These are phyloP conservation scores for Bombus superbus DNA, from an alignment of 1,140 invertebrate genomes.

Conservation along the genomic window DNA sequence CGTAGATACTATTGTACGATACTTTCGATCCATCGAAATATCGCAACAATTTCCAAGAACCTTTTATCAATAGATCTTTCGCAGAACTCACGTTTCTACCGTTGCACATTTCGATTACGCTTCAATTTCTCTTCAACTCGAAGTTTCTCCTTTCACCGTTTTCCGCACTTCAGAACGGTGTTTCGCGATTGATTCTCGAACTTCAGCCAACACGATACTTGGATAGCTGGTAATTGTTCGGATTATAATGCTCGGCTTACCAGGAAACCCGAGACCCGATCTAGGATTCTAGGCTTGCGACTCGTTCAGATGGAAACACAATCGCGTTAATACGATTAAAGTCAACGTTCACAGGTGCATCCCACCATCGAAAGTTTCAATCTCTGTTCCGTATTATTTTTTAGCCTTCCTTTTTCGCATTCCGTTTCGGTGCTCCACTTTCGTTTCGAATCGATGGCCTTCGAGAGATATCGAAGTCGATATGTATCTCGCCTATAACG, in stretches of 20 bases:
- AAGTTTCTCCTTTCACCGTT: conserved; percentile 28
- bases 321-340: conserved; percentile 38
- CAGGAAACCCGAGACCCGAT: conserved; percentile 2
- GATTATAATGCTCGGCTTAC: conserved; percentile 36
- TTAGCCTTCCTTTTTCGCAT: neutral
- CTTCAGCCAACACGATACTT: neutral
- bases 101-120: neutral
- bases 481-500: neutral
- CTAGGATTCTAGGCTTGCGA: neutral
- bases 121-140: conserved; percentile 20
- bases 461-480: neutral
- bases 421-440: neutral
- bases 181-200: neutral
- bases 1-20: neutral
- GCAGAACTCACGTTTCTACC: neutral
- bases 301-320: neutral
- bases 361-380: neutral
- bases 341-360: neutral
- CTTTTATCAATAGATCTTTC: neutral
- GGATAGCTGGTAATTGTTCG: conserved; percentile 16
- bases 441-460: conserved; percentile 1
- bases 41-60: neutral
- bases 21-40: neutral
- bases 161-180: neutral
- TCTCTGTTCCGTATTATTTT: neutral